These are phyloP conservation scores for Caenorhabditis afra DNA, from an alignment of 2,888 invertebrate genomes.

Conservation along the genomic window DNA sequence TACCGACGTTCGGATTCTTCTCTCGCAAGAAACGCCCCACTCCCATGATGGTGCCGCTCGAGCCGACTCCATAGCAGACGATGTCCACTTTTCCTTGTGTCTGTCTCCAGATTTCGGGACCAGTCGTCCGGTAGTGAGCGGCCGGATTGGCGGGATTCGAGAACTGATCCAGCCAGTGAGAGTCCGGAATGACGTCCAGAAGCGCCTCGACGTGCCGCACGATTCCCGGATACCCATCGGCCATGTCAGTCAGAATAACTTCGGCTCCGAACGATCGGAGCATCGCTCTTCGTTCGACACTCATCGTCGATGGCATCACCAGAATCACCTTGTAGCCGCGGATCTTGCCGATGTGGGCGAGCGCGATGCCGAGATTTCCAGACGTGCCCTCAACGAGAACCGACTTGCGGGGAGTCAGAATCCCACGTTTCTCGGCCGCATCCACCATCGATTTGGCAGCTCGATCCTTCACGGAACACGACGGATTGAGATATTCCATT, in stretches of 20 bases:
- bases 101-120: slow-evolving; percentile 79
- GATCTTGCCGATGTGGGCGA: slow-evolving; percentile 70
- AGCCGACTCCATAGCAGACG: slow-evolving; percentile 76
- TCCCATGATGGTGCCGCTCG: slow-evolving; percentile 74
- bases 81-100: slow-evolving; percentile 77
- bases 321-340: slow-evolving; percentile 76
- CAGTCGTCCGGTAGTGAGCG: slow-evolving; percentile 77
- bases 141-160: slow-evolving; percentile 76
- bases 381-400: slow-evolving; percentile 75
- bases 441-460: slow-evolving; percentile 76
- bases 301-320: slow-evolving; percentile 79
- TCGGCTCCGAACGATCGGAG: slow-evolving; percentile 74
- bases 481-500: slow-evolving; percentile 79
- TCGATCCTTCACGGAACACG: slow-evolving; percentile 78
- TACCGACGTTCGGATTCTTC: slow-evolving; percentile 60
- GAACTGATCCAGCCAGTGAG: slow-evolving; percentile 70
- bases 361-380: slow-evolving; percentile 79
- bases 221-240: slow-evolving; percentile 58
- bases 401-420: slow-evolving; percentile 61
- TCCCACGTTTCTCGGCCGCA: slow-evolving; percentile 62
- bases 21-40: slow-evolving; percentile 62
- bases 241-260: slow-evolving; percentile 61
- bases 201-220: slow-evolving; percentile 48
- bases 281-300: slow-evolving; percentile 74
- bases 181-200: slow-evolving; percentile 60